Evolutionary conservation across 2,888 invertebrate species (phyloP), one percentile per base, ranked within the genome.

Genomic region (Ichneumoninae sp.): DNA sequence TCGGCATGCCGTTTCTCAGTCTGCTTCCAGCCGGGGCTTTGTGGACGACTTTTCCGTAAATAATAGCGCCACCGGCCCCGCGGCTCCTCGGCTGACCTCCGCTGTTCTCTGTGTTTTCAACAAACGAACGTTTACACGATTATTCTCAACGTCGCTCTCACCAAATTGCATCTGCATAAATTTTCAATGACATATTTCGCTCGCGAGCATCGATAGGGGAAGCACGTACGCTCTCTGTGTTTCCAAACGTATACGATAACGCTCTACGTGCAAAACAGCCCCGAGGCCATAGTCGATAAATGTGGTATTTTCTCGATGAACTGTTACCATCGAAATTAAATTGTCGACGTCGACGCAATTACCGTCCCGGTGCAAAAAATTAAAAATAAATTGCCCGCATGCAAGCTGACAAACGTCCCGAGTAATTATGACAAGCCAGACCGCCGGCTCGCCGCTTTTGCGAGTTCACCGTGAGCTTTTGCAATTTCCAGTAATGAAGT

Each of bases 31-130:
- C 95, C 0, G 97, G 97, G 2, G 96, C 96, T 86, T 96, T 96
- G 88, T 96, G 96, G 8, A 97, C 95, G 57, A 97, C 95, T 16
- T 96, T 95, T 0, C 97, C 97, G 91, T 96, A 97, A 1, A 97
- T 95, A 52, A 96, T 96, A 36, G 89, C 88, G 26, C 91, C 91
- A 0, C 92, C 91, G 3, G 91, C 91, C 26, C 90, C 90, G 3
- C 92, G 90, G 71, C 89, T 92, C 1, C 92, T 89, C 6, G 92
- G 88, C 40, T 88, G 88, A 16, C 81, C 85, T 19, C 60, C 70
- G 50, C 40, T 78, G 22, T 63, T 78, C 16, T 78, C 78, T 78
- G 47, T 47, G 33, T 30, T 8, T 8, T 8, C 8, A 76, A 76
- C 30, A 52, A 75, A 75, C 8, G 10, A 44, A n/a, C 30, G 26